A percentile compares a stretch with the other conserved stretches of the same genome.
Evolutionary conservation across 2,113 vertebrate genomes (phyloP).

Genomic region (Brachyistius frenatus): DNA sequence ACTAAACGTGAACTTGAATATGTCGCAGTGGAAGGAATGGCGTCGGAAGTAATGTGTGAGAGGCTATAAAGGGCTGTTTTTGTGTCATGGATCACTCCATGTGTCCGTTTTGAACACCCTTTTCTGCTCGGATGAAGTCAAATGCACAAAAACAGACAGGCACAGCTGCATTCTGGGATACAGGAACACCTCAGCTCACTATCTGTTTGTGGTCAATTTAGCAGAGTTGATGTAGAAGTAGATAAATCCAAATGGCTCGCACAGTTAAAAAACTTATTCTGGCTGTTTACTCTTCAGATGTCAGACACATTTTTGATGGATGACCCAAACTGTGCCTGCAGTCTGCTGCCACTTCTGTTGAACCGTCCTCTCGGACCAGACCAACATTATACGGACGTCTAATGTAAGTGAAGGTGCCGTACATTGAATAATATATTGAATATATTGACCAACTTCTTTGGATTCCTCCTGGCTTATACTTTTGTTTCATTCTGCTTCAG

Average conservation of each 20-base stretch:
- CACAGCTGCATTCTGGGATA: slow-evolving; percentile 20
- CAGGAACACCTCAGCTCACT: background rate
- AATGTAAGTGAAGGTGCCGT: background rate
- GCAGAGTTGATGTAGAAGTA: background rate
- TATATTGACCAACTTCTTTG: too few relatives aligned
- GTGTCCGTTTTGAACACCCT: slow-evolving; percentile 23
- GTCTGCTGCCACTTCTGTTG: slow-evolving; percentile 46
- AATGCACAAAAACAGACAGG: slow-evolving; percentile 21
- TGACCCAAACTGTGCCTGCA: slow-evolving; percentile 54
- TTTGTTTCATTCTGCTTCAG: slow-evolving; percentile 7
- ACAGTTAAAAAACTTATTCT: background rate
- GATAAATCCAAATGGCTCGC: slow-evolving; percentile 10
- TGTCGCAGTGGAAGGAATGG: slow-evolving; percentile 20
- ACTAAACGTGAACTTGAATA: slow-evolving; percentile 26
- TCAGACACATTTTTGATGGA: slow-evolving; percentile 49
- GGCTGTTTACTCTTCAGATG: slow-evolving; percentile 29
- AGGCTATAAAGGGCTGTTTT: slow-evolving; percentile 37
- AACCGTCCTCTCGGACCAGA: slow-evolving; percentile 18
- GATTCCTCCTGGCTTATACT: background rate
- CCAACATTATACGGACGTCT: slow-evolving; percentile 27
- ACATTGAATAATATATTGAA: too few relatives aligned
- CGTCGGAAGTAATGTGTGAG: slow-evolving; percentile 16
- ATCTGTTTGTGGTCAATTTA: background rate
- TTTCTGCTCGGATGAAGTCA: slow-evolving; percentile 11
- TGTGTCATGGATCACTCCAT: slow-evolving; percentile 47